A percentile compares a stretch with the other conserved stretches of the same genome.
phyloP scores from a whole-genome alignment of 2,113 vertebrate species.

The Cavia porcellus region DNA sequence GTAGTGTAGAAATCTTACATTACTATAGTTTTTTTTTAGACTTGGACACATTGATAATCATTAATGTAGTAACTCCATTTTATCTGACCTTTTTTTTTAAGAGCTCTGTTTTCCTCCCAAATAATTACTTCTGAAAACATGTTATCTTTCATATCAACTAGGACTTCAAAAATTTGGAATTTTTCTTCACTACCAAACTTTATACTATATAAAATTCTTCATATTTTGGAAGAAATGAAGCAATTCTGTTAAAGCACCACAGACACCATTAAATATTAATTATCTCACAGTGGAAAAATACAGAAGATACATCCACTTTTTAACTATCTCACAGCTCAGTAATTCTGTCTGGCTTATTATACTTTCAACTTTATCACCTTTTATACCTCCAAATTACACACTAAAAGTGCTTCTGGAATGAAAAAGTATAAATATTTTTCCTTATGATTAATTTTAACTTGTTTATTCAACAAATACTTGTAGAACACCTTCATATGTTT shows the following conservation, averaged over 20 bases:
- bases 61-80: background rate
- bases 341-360: background rate
- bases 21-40: background rate
- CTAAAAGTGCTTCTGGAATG: background rate
- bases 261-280: background rate
- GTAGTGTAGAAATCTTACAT: background rate
- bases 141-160: background rate
- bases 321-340: background rate
- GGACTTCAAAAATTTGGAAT: background rate
- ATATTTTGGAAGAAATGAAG: background rate
- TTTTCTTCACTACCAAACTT: background rate
- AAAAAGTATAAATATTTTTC: background rate
- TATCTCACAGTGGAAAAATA: background rate
- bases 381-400: background rate
- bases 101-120: background rate
- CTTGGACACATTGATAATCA: background rate
- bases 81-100: background rate
- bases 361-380: background rate
- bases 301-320: background rate
- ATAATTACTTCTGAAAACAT: constrained; percentile 13
- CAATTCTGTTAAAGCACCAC: background rate
- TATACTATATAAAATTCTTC: background rate
- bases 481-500: background rate
- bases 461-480: background rate
- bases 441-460: constrained; percentile 16